Base-by-base conservation (phyloP, 2,888 invertebrate genomes). In the Euplexia lucipara region DNA sequence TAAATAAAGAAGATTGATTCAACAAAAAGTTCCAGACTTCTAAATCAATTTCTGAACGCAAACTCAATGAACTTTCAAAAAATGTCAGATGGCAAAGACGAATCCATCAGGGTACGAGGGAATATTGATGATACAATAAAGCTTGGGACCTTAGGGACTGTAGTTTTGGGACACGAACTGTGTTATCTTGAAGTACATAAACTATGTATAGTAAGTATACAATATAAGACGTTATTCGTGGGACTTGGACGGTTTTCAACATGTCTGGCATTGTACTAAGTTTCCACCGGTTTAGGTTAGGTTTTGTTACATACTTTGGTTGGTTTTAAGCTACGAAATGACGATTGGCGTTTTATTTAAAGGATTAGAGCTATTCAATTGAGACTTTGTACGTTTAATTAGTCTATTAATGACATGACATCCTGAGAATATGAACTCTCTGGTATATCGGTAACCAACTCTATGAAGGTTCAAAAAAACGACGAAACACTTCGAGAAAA, bases 51-150 rank as follows among this genome's bases (percentile, higher is more conserved):
- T 53, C 44, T 7, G 44, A 52, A 37, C 18, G 12, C 8, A 63
- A 42, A 75, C 18, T 42, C 45, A 30, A 35, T 57, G 35, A 45
- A 44, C 39, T 53, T 35, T 47, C 6, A 20, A 58, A 65, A 65
- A 76, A 75, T 39, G 26, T 45, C 32, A 49, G 10, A 39, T 53
- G 45, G 22, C 32, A 60, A 65, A 53, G 44, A 54, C 41, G 34
- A 63, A 58, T 64, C 51, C 41, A 53, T 53, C 20, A 45, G 26
- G 10, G 9, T 18, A n/a, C 42, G 26, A 39, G 34, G 65, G 52
- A 60, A 54, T 57, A 61, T 60, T 72, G 66, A 47, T 44, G 48
- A 60, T 57, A 76, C 48, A 65, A 65, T 53, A 60, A 59, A 57
- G n/a, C 26, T 9, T 45, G 9, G 35, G 32, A 20, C 72, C 18